A percentile compares a stretch with the other conserved stretches of the same genome.
Conservation (phyloP, 2,888 invertebrate genomes). For the Anorthoa munda region DNA sequence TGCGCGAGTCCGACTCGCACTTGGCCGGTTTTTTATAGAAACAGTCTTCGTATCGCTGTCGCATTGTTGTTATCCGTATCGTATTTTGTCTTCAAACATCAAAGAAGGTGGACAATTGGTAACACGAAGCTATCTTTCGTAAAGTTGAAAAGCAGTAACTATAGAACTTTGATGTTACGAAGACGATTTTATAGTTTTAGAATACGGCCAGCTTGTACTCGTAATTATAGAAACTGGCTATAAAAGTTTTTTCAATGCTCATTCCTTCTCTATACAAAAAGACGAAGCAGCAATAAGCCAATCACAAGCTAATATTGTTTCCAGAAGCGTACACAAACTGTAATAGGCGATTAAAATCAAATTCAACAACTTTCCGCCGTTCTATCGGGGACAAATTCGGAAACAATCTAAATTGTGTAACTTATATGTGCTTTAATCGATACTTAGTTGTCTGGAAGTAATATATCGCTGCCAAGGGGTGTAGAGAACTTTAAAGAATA, state of each 20-base stretch:
- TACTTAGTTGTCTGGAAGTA: neutral
- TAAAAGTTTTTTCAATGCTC: neutral
- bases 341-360: slow-evolving; percentile 34
- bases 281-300: neutral
- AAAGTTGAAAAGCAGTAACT: too few relatives aligned
- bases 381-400: neutral
- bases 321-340: slow-evolving; percentile 24
- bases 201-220: too few relatives aligned
- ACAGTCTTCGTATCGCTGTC: too few relatives aligned
- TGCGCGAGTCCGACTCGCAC: too few relatives aligned
- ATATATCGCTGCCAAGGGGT: neutral
- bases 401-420: slow-evolving; percentile 40
- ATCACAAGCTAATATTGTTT: slow-evolving; percentile 5
- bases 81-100: too few relatives aligned
- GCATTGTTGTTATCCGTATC: too few relatives aligned
- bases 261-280: neutral
- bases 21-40: too few relatives aligned
- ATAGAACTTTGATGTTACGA: too few relatives aligned
- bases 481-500: neutral
- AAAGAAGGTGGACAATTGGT: too few relatives aligned
- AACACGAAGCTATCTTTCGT: too few relatives aligned
- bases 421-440: slow-evolving; percentile 22
- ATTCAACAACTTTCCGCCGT: slow-evolving; percentile 25
- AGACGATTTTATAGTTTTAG: too few relatives aligned
- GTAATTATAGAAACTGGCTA: too few relatives aligned